Percentiles rank a stretch among this genome's conserved stretches.
phyloP scores from a whole-genome alignment of 2,797 vertebrate species.

The Emys orbicularis region DNA sequence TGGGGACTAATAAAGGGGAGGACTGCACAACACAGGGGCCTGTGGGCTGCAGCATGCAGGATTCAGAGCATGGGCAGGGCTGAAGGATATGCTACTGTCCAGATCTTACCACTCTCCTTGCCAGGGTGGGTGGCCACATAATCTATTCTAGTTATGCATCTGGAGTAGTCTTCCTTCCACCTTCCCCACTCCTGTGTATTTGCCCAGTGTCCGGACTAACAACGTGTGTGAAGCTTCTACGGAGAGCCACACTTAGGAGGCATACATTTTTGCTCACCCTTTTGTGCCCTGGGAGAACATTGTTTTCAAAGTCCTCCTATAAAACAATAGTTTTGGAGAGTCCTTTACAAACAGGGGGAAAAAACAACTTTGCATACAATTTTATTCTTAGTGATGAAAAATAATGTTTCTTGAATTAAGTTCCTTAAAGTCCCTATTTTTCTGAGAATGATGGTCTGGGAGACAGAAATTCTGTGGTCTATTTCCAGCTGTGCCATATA shows the following conservation, averaged over 20 bases:
- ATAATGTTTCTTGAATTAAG: constrained; percentile 24
- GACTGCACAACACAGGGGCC: background rate
- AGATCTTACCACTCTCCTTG: accelerated
- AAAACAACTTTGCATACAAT: background rate
- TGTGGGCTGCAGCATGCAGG: no score
- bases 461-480: background rate
- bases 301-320: constrained; percentile 51
- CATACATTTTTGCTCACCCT: constrained; percentile 39
- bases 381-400: background rate
- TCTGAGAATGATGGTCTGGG: background rate
- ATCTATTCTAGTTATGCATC: accelerated
- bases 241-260: constrained; percentile 32
- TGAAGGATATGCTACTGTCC: background rate
- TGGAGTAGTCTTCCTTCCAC: background rate
- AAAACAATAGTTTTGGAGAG: background rate
- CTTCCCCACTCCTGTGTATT: background rate
- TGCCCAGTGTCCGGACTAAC: constrained; percentile 20
- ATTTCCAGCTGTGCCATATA: background rate
- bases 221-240: constrained; percentile 22
- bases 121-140: background rate
- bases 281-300: constrained; percentile 8
- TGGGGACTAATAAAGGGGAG: background rate
- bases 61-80: accelerated
- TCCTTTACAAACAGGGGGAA: constrained; percentile 38
- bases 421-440: background rate